Percentiles rank a stretch among this genome's conserved stretches.
phyloP scores from a whole-genome alignment of 2,797 vertebrate genomes.

The Sphenodon punctatus region DNA sequence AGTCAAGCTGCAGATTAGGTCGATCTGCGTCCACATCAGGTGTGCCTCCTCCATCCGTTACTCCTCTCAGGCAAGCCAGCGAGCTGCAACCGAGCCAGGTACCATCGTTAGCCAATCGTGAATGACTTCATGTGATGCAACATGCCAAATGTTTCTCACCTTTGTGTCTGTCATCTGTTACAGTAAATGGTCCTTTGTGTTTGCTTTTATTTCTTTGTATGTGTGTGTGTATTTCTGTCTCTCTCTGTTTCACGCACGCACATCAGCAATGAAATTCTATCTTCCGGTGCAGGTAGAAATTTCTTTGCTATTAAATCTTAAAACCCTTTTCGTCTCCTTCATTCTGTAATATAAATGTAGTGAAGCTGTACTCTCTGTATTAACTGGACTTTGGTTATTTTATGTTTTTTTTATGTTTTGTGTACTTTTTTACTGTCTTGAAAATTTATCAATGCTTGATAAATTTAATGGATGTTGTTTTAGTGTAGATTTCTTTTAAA shows the following conservation, averaged over 20 bases:
- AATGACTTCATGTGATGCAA: constrained; percentile 83
- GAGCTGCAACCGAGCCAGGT: constrained; percentile 91
- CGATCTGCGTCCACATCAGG: constrained; percentile 88
- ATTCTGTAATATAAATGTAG: constrained; percentile 79
- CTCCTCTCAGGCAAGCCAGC: constrained; percentile 88
- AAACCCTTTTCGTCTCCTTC: constrained; percentile 70
- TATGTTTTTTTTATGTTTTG: constrained; percentile 59
- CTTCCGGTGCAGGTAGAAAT: constrained; percentile 48
- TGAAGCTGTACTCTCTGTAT: constrained; percentile 74
- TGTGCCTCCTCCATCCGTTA: constrained; percentile 87
- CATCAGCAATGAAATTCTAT: constrained; percentile 67
- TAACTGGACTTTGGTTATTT: not conserved
- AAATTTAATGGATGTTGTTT: constrained; percentile 75
- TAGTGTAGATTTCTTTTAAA: constrained; percentile 76
- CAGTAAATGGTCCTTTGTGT: constrained; percentile 65
- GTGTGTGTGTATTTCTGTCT: constrained; percentile 51
- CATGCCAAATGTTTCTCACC: constrained; percentile 80
- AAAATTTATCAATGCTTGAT: constrained; percentile 83
- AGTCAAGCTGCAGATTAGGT: constrained; percentile 84
- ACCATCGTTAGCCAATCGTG: constrained; percentile 83
- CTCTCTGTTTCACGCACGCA: constrained; percentile 8
- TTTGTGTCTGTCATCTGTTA: constrained; percentile 79
- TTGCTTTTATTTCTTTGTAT: constrained; percentile 60
- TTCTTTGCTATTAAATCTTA: constrained; percentile 70
- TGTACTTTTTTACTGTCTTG: constrained; percentile 78